phyloP scores from a whole-genome alignment of 2,888 invertebrate genomes.

The Metopia argyrocephala region DNA sequence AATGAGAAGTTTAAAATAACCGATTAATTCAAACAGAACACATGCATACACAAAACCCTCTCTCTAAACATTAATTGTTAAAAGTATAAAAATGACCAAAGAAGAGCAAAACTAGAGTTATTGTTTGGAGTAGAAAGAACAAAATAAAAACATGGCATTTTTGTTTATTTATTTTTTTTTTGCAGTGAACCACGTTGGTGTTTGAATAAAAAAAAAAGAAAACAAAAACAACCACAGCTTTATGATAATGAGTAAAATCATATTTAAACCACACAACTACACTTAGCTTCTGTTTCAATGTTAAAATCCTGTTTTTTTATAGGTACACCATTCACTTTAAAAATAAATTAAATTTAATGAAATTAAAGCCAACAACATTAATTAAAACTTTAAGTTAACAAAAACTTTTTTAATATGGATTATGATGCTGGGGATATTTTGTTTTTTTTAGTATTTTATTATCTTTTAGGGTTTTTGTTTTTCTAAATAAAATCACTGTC shows the following conservation, averaged over 20 bases:
- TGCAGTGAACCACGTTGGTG: slow-evolving; percentile 32
- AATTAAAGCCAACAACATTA: slow-evolving; percentile 14
- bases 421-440: slow-evolving; percentile 7
- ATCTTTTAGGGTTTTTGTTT: slow-evolving; percentile 9
- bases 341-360: slow-evolving; percentile 8
- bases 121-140: neutral
- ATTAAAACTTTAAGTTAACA: slow-evolving; percentile 8
- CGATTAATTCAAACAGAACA: too few species aligned
- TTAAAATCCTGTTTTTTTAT: slow-evolving; percentile 13
- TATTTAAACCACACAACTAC: slow-evolving; percentile 6
- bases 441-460: slow-evolving; percentile 17
- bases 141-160: neutral
- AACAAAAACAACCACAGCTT: neutral
- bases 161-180: neutral
- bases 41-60: neutral
- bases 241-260: neutral
- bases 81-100: neutral
- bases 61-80: neutral
- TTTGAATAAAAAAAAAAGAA: slow-evolving; percentile 1
- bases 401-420: slow-evolving; percentile 19
- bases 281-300: slow-evolving; percentile 55
- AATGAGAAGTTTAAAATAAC: too few species aligned
- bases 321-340: neutral
- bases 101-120: neutral
- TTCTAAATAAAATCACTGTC: slow-evolving; percentile 8